Conservation (phyloP, 2,888 invertebrate species). For the Troides aeacus region DNA sequence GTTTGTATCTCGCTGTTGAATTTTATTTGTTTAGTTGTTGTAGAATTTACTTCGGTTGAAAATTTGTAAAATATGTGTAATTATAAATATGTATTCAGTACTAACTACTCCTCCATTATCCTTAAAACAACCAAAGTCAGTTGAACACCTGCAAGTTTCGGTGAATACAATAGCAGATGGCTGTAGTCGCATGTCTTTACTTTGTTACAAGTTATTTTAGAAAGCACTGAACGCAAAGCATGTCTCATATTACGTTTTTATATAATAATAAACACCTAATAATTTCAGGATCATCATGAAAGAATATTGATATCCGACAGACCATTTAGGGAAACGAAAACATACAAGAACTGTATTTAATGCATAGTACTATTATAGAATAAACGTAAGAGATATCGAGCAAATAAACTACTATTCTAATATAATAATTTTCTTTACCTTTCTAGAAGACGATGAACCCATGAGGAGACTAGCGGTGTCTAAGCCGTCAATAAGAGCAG, state of each 20-base stretch:
- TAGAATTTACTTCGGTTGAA: conserved; percentile 7
- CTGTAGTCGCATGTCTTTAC: conserved; percentile 16
- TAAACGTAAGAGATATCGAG: background rate
- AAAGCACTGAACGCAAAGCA: too few species aligned
- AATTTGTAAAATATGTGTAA: conserved; percentile 21
- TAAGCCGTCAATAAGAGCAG: conserved; percentile 37
- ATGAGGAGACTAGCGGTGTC: conserved; percentile 22
- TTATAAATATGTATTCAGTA: conserved; percentile 14
- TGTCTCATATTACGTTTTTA: too few species aligned
- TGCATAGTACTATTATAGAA: background rate
- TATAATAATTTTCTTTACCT: background rate
- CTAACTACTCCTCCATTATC: conserved; percentile 17
- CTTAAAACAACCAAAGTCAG: conserved; percentile 40
- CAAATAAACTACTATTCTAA: background rate
- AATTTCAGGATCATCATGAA: too few species aligned
- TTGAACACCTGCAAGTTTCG: conserved; percentile 36
- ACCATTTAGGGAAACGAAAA: too few species aligned
- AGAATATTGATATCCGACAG: too few species aligned
- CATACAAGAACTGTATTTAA: background rate
- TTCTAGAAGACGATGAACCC: conserved; percentile 8
- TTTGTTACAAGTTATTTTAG: conserved; percentile 3
- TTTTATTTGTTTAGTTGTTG: too few species aligned
- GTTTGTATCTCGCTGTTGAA: too few species aligned
- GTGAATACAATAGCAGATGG: conserved; percentile 22
- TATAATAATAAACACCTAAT: too few species aligned